A percentile compares a stretch with the other conserved stretches of the same genome.
phyloP scores from a whole-genome alignment of 1,140 invertebrate species.

The Arion vulgaris region DNA sequence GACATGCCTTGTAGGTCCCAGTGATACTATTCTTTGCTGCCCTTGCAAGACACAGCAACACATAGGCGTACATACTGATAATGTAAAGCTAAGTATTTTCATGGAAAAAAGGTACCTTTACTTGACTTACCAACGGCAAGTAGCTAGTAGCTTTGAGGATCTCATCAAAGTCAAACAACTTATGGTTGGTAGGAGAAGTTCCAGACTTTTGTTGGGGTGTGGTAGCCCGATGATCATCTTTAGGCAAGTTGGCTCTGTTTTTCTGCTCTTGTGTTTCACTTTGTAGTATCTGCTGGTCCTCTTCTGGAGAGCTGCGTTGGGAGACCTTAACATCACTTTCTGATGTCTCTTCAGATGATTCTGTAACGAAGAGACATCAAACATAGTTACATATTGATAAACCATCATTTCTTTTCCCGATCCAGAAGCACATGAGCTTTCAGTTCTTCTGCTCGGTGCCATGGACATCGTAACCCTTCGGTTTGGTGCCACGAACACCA shows the following conservation, averaged over 20 bases:
- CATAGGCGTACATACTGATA: no score
- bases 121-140: not conserved
- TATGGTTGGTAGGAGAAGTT: not conserved
- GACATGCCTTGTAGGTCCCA: no score
- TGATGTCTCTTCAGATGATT: slow-evolving; percentile 22
- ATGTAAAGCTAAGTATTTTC: no score
- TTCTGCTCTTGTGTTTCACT: not conserved
- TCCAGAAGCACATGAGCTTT: no score
- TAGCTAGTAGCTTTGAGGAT: slow-evolving; percentile 80
- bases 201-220: not conserved
- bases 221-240: not conserved
- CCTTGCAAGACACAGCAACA: no score
- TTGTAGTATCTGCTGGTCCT: not conserved
- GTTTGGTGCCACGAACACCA: no score
- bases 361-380: not conserved
- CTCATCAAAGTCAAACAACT: slow-evolving; percentile 82
- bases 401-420: no score
- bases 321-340: slow-evolving; percentile 14
- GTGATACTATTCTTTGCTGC: no score
- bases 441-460: no score
- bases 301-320: slow-evolving; percentile 30
- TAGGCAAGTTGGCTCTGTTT: not conserved
- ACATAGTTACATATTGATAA: not conserved
- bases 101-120: no score
- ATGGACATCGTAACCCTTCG: no score